Percentiles rank a stretch among this genome's conserved stretches.
phyloP scores from a whole-genome alignment of 2,113 vertebrate species.

The Reinhardtius hippoglossoides region DNA sequence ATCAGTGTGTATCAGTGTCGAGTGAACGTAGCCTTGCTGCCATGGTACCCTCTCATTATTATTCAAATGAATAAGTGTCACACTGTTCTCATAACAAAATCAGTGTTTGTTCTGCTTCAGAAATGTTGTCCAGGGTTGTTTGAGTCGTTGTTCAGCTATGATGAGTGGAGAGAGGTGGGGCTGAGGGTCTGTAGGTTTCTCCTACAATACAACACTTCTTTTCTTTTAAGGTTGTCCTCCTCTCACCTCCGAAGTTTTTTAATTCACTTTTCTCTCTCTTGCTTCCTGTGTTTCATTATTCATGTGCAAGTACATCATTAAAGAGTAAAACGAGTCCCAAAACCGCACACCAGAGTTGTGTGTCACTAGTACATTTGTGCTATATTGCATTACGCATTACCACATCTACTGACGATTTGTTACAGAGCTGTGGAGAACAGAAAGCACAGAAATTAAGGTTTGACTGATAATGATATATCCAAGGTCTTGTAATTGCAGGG shows the following conservation, averaged over 20 bases:
- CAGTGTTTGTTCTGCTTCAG: background rate
- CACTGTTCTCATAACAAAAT: background rate
- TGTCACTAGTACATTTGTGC: background rate
- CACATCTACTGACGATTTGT: background rate
- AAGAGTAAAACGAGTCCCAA: constrained; percentile 27
- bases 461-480: background rate
- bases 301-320: constrained; percentile 22
- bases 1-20: no score
- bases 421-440: background rate
- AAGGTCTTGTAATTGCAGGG: background rate
- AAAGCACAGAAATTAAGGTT: constrained; percentile 5
- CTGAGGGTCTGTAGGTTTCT: background rate
- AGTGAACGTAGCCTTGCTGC: background rate
- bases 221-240: constrained; percentile 3
- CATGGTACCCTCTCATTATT: background rate
- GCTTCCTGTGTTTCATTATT: constrained; percentile 34
- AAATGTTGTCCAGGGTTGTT: background rate
- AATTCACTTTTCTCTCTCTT: background rate
- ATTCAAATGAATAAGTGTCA: no score
- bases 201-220: background rate
- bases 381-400: background rate
- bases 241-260: constrained; percentile 7
- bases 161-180: background rate
- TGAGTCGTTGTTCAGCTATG: background rate
- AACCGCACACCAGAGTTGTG: background rate